These are phyloP conservation scores for Lucifuga dentata DNA, from an alignment of 2,113 vertebrate species.

Conservation along the genomic window DNA sequence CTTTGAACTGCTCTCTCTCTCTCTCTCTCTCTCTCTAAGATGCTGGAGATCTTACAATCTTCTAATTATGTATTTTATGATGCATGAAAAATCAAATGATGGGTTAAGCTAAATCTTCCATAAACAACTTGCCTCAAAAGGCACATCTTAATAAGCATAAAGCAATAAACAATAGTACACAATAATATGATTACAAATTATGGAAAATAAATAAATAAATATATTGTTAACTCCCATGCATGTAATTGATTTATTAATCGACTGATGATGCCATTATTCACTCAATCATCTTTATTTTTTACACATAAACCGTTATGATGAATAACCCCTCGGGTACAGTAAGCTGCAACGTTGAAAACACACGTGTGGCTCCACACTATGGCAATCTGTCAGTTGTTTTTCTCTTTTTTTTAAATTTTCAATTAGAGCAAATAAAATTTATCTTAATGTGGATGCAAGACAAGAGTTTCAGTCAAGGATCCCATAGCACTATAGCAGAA, in stretches of 20 bases:
- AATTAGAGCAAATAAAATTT: slow-evolving; percentile 25
- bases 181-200: slow-evolving; percentile 53
- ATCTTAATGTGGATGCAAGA: slow-evolving; percentile 27
- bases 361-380: slow-evolving; percentile 1
- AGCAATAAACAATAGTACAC: slow-evolving; percentile 40
- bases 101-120: slow-evolving; percentile 48
- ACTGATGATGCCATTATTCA: slow-evolving; percentile 53
- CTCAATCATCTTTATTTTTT: slow-evolving; percentile 63
- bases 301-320: slow-evolving; percentile 50
- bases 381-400: slow-evolving; percentile 18
- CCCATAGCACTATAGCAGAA: background rate
- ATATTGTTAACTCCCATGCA: slow-evolving; percentile 40
- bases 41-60: slow-evolving; percentile 22
- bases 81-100: slow-evolving; percentile 58
- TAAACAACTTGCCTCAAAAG: slow-evolving; percentile 46
- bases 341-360: slow-evolving; percentile 44
- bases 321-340: slow-evolving; percentile 57
- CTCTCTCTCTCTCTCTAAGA: background rate
- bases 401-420: slow-evolving; percentile 13
- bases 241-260: slow-evolving; percentile 76
- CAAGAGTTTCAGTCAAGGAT: background rate
- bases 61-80: slow-evolving; percentile 39
- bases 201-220: slow-evolving; percentile 40
- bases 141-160: slow-evolving; percentile 40
- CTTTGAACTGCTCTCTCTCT: slow-evolving; percentile 40